A percentile compares a stretch with the other conserved stretches of the same genome.
Evolutionary conservation across 2,797 vertebrate genomes (phyloP).

Genomic region (Oryzias dopingdopingensis): DNA sequence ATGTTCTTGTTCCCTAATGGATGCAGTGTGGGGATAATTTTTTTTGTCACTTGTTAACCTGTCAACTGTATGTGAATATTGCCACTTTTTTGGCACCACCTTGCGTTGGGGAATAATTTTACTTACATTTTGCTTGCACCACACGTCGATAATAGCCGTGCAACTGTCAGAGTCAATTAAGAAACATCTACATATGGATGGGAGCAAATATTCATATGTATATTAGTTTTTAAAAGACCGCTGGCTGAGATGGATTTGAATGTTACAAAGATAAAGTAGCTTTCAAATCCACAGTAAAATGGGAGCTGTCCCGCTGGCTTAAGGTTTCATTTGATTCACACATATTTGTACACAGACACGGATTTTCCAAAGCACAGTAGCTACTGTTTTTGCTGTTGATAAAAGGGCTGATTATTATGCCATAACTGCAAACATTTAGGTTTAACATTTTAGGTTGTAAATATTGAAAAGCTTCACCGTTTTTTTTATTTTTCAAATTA

Average conservation of each 20-base stretch:
- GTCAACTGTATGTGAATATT: slow-evolving; percentile 70
- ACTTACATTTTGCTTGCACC: slow-evolving; percentile 72
- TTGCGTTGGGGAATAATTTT: slow-evolving; percentile 74
- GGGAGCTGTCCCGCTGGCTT: slow-evolving; percentile 53
- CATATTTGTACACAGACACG: slow-evolving; percentile 22
- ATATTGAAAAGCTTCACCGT: no score
- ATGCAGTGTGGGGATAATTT: slow-evolving; percentile 49
- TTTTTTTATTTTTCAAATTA: no score
- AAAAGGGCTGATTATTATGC: not conserved
- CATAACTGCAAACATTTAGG: not conserved
- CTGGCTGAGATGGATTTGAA: slow-evolving; percentile 63
- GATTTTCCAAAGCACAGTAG: not conserved
- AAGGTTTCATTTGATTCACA: slow-evolving; percentile 57
- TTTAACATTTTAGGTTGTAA: no score
- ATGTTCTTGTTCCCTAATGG: slow-evolving; percentile 60
- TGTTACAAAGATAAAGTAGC: slow-evolving; percentile 67
- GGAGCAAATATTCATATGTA: slow-evolving; percentile 65
- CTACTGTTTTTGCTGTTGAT: not conserved
- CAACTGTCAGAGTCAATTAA: slow-evolving; percentile 78
- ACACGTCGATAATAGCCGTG: slow-evolving; percentile 74
- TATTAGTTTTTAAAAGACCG: slow-evolving; percentile 63
- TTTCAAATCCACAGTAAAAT: slow-evolving; percentile 63
- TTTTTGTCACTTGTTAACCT: slow-evolving; percentile 71
- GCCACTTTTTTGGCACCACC: slow-evolving; percentile 70
- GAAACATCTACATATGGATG: slow-evolving; percentile 68